Conservation (phyloP, 2,888 invertebrate genomes). For the Dendrolimus houi region DNA sequence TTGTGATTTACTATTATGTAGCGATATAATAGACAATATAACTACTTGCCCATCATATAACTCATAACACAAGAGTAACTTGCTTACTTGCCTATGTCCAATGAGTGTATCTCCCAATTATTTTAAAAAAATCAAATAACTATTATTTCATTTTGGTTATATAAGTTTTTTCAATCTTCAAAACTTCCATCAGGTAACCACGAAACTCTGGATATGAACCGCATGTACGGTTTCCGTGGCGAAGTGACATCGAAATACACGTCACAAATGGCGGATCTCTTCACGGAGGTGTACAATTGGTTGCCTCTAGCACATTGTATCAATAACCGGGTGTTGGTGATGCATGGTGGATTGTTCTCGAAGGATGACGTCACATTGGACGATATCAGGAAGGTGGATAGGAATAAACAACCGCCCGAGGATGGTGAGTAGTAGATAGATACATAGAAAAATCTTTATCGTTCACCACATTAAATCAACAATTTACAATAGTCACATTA, state of each 20-base stretch:
- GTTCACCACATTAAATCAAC: too few species aligned
- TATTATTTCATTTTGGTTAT: too few species aligned
- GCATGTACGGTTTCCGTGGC: constrained; percentile 99
- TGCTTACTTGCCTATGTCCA: too few species aligned
- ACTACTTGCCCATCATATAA: too few species aligned
- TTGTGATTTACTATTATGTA: too few species aligned
- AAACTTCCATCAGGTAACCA: constrained; percentile 87
- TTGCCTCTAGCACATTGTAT: constrained; percentile 97
- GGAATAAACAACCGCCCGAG: constrained; percentile 98
- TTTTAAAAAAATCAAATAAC: too few species aligned
- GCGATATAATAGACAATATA: too few species aligned
- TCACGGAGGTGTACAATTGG: constrained; percentile 99
- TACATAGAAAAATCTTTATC: too few species aligned
- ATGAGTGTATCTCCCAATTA: too few species aligned
- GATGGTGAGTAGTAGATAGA: constrained; percentile 88
- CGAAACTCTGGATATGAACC: constrained; percentile 98
- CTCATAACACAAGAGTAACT: too few species aligned
- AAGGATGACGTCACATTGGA: constrained; percentile 94
- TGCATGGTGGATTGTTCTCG: constrained; percentile 99
- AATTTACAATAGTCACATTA: too few species aligned
- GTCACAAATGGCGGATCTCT: constrained; percentile 95
- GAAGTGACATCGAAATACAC: constrained; percentile 98
- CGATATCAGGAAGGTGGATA: constrained; percentile 90
- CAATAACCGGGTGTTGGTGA: constrained; percentile 87
- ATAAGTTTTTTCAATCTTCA: too few species aligned